Base-by-base conservation (phyloP, 2,113 vertebrate genomes). In the Poeciliopsis turrubarensis region DNA sequence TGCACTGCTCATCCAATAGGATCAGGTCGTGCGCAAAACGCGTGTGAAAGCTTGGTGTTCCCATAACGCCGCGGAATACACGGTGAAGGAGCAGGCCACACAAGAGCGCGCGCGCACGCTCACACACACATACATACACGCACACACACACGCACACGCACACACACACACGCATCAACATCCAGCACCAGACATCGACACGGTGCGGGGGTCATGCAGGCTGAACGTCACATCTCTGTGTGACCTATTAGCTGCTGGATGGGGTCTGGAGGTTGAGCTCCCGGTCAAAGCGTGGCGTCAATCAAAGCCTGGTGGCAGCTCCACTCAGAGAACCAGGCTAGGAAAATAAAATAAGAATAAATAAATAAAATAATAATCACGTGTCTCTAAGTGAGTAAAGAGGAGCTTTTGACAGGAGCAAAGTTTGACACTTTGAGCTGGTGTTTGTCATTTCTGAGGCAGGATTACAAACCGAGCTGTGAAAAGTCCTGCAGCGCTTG, bases 1-100 rank as follows among this genome's bases (percentile, higher is more conserved):
- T 77, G 70, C 68, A n/a, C 73, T 1, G 64, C 83, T 80, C 86
- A 60, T 89, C 90, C 88, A 90, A 90, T 91, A 83, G 88, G 83
- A 87, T 85, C 60, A 47, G 75, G 65, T 71, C 63, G 51, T 83
- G 83, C 72, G 73, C 78, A 75, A 90, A 72, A 57, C 51, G 86
- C 85, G 85, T 69, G 79, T 76, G 71, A 70, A 67, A 64, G 80
- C 84, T 29, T 32, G 11, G 69, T 22, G 72, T 65, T 72, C 68
- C 75, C 54, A 81, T 75, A 57, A 78, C 81, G 70, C 76, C 29
- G 61, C 68, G n/a, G 61, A 30, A 82, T 41, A 77, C 62, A 82
- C 57, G 69, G 64, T 31, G 65, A n/a, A 66, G 47, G 30, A 71
- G 17, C 0, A 84, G 63, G 65, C 60, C 79, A 70, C 77, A 63